phyloP scores from a whole-genome alignment of 2,797 vertebrate species.

The Semaprochilodus insignis region DNA sequence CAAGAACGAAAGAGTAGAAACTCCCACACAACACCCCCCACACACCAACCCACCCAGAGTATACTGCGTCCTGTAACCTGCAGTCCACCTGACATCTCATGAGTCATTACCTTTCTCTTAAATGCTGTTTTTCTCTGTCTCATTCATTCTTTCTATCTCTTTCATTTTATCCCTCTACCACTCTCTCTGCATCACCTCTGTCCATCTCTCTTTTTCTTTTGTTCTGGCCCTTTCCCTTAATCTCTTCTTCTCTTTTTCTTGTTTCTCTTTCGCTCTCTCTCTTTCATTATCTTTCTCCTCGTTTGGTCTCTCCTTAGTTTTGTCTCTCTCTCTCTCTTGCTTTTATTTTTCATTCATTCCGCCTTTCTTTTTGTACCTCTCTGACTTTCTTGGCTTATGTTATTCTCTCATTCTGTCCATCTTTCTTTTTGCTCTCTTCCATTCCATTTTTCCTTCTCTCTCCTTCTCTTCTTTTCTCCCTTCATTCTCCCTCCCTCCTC shows the following conservation, averaged over 20 bases:
- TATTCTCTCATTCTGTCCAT: background rate
- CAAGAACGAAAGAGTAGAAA: background rate
- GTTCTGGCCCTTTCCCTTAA: too few relatives aligned
- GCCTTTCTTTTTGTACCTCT: too few relatives aligned
- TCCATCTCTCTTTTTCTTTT: too few relatives aligned
- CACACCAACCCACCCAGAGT: background rate
- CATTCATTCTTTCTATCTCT: background rate
- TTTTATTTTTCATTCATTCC: too few relatives aligned
- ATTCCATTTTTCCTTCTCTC: background rate
- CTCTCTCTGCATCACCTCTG: too few relatives aligned
- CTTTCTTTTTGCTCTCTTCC: background rate
- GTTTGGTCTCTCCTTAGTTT: too few relatives aligned
- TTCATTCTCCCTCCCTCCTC: background rate
- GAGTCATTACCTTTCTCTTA: background rate
- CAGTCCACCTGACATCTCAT: too few relatives aligned
- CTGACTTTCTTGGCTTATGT: background rate
- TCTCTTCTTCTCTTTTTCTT: too few relatives aligned
- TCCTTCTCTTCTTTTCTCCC: background rate
- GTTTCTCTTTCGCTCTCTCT: too few relatives aligned
- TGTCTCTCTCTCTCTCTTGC: too few relatives aligned
- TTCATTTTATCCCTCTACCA: background rate
- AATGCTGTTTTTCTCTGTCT: background rate
- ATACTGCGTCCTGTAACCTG: too few relatives aligned
- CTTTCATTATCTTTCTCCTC: too few relatives aligned
- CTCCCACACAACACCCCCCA: background rate